Base-by-base conservation (phyloP, 2,113 vertebrate species). In the Steatornis caripensis region DNA sequence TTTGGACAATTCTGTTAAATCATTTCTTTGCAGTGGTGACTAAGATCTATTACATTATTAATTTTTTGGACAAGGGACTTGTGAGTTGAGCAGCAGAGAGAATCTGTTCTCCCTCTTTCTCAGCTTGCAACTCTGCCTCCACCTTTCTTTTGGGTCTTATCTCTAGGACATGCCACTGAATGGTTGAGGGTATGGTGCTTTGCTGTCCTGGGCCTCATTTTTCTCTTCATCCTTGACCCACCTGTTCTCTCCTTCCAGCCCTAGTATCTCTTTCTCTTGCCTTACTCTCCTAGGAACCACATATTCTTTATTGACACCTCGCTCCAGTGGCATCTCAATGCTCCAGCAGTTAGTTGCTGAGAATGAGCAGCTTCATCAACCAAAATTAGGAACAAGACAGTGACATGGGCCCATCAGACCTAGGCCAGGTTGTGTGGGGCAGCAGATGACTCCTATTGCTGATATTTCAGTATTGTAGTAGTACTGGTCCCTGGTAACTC, bases 401-500 rank as follows among this genome's bases (percentile, higher is more conserved):
- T 20, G n/a, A 9, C 0, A 1, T 17, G 30, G 9, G 5, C 34
- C 23, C 9, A 8, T 19, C 16, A 12, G 75, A 93, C 10, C 37
- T 58, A 24, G 79, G n/a, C 10, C 6, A 46, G n/a, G 12, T 18
- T 83, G 5, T 55, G 46, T 39, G 53, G 10, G 14, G 51, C 54
- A 62, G 14, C 43, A 21, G 7, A 6, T 2, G 9, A 3, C 9
- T 82, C 20, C 36, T 48, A 5, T 15, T 72, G 60, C 51, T 58
- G 61, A 2, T 88, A 29, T 34, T 83, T 55, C 39, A 48, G 7
- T 17, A 20, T 20, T 89, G 34, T 55, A 14, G 2, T 36, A 12
- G 30, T 39, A 7, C 12, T 43, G 12, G 6, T 36, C 11, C 16
- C 32, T 82, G 16, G 15, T 43, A 65, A 27, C 51, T 54, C 18